Evolutionary conservation across 2,113 vertebrate genomes (phyloP), one percentile per base, ranked within the genome.

Genomic region (Sula dactylatra): DNA sequence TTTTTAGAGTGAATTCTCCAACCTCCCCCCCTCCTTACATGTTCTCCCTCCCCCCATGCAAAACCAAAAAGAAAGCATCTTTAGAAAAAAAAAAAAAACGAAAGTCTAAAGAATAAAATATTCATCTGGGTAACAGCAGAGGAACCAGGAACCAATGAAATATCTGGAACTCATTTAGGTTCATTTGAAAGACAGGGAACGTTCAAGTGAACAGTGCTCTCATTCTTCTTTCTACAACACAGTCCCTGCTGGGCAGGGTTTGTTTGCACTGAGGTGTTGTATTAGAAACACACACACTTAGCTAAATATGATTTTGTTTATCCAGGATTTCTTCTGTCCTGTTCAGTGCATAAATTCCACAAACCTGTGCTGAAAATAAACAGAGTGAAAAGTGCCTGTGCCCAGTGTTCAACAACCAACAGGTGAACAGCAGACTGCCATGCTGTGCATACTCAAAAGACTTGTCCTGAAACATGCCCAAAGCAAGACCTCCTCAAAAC

Each of bases 231-330:
- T 58, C 89, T 88, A 31, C 47, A 62, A 26, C 22, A 34, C 40
- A 89, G 72, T 52, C 73, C 54, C 58, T 66, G 25, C 22, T 47
- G 59, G 76, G 67, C 36, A 92, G 26, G 58, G 58, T 81, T 94
- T 96, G 38, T 96, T 96, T 95, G 82, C 56, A 10, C 67, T 83
- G 82, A 86, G 88, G 62, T 83, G 88, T 95, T 94, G 85, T 74
- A 70, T 78, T 92, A 90, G 76, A 94, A 93, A 88, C 62, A 93
- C 50, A 45, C 19, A 45, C 62, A 32, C 59, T 44, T 59, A 71
- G 61, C 50, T 94, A 78, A 96, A 91, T 47, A 76, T 5, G 25
- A 66, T 32, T 77, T 71, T 78, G 42, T 84, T 85, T 58, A 66
- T 45, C 52, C 47, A 66, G 34, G 29, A 58, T 67, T 81, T 82